Conservation (phyloP, 2,113 vertebrate genomes). For the Gobio gobio region DNA sequence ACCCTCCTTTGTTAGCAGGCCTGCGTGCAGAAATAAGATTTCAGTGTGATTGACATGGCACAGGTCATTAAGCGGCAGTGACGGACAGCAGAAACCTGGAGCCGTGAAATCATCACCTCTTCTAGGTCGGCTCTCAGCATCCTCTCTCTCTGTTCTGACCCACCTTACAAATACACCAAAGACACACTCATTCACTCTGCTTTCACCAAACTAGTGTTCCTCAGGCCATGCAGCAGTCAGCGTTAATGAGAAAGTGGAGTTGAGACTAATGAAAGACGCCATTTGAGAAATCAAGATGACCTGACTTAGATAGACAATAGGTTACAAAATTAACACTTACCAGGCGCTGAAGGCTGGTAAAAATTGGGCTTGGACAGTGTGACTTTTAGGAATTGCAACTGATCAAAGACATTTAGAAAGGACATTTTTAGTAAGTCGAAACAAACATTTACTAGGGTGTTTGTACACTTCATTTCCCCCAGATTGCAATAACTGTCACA, state of each 20-base stretch:
- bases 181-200: background rate
- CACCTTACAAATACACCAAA: slow-evolving; percentile 4
- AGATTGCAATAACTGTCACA: background rate
- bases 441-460: background rate
- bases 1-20: background rate
- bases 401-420: background rate
- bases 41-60: background rate
- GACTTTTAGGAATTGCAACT: background rate
- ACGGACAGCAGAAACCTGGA: background rate
- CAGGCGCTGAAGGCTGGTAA: no score
- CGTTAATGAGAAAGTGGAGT: slow-evolving; percentile 16
- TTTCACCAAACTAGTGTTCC: slow-evolving; percentile 4
- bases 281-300: slow-evolving; percentile 13
- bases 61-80: background rate
- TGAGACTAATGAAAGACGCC: slow-evolving; percentile 6
- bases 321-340: background rate
- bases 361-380: background rate
- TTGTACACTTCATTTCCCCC: no score
- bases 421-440: background rate
- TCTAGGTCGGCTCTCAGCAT: slow-evolving; percentile 11
- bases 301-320: background rate
- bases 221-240: background rate
- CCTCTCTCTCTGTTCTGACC: background rate
- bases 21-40: background rate
- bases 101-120: background rate